phyloP scores from a whole-genome alignment of 1,140 invertebrate genomes.

The Colletes latitarsis region DNA sequence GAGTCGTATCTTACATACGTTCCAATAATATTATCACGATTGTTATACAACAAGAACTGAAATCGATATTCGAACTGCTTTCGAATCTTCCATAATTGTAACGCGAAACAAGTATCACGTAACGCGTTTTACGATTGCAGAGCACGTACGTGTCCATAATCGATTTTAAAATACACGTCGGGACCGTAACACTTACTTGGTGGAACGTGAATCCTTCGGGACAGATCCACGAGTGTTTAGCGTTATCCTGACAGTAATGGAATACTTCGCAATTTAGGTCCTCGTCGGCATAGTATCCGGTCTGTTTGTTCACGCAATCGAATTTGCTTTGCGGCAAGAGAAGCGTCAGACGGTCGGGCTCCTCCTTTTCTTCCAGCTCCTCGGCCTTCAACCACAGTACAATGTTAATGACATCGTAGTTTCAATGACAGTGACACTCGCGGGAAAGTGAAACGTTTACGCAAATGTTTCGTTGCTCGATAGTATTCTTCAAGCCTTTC shows the following conservation, averaged over 20 bases:
- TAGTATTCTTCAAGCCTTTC: no score
- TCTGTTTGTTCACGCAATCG: slow-evolving; percentile 89
- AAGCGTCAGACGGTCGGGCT: slow-evolving; percentile 90
- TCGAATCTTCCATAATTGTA: no score
- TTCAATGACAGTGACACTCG: no score
- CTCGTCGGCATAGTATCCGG: slow-evolving; percentile 95
- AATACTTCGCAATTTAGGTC: slow-evolving; percentile 94
- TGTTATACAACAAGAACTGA: no score
- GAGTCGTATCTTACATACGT: no score
- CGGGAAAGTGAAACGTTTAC: background rate
- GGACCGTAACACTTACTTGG: slow-evolving; percentile 83
- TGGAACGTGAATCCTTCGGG: slow-evolving; percentile 96
- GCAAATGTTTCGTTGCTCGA: background rate
- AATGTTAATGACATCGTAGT: background rate
- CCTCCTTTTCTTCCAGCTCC: slow-evolving; percentile 88
- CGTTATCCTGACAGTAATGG: slow-evolving; percentile 95
- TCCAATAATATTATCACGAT: no score
- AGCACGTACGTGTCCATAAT: no score
- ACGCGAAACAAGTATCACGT: no score
- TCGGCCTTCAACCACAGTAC: slow-evolving; percentile 66
- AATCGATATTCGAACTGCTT: no score
- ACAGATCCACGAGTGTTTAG: slow-evolving; percentile 96
- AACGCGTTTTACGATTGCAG: no score
- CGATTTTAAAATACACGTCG: no score
- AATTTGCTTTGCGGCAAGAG: slow-evolving; percentile 93